Base-by-base conservation (phyloP, 2,888 invertebrate genomes). In the Ceriagrion tenellum region DNA sequence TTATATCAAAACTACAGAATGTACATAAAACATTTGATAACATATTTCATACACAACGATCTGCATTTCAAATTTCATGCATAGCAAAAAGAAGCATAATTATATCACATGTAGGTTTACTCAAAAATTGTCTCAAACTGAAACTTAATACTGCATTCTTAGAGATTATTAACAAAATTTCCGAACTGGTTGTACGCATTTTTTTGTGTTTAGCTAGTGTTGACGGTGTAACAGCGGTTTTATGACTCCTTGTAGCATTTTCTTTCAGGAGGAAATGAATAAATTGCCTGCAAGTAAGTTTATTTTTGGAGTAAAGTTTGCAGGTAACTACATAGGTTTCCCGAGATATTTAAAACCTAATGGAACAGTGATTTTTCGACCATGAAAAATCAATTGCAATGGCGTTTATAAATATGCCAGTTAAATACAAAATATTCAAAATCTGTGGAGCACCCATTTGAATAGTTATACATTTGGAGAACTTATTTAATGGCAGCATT, bases 1-100 rank as follows among this genome's bases (percentile, higher is more conserved):
- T 81, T 16, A 81, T 81, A 81, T 81, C 81, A 81, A 35, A 81
- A 35, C 81, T 81, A 81, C 35, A 81, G 35, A 81, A 81, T 81
- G 12, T 81, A 81, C 81, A 81, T 35, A 81, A 59, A 81, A 69
- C 69, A 81, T 81, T 69, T 26, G n/a, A 81, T 35, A 35, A 81
- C 35, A 35, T 81, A 81, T 18, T 81, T 35, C 81, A 13, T 81
- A 35, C 81, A 10, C 30, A 81, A 81, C 35, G 18, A 35, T 81
- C 81, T 81, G 81, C 35, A 35, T 18, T 81, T 35, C 26, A 35
- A 81, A 35, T 35, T 81, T 81, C 35, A 81, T 81, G 81, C 35
- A 81, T 81, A 18, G 81, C 81, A 35, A 81, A 81, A 81, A 35
- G 81, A 81, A 81, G 81, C 30, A 81, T 81, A 81, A 81, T 30